A percentile compares a stretch with the other conserved stretches of the same genome.
Conservation (phyloP, 1,140 invertebrate species). For the Dreissena polymorpha region DNA sequence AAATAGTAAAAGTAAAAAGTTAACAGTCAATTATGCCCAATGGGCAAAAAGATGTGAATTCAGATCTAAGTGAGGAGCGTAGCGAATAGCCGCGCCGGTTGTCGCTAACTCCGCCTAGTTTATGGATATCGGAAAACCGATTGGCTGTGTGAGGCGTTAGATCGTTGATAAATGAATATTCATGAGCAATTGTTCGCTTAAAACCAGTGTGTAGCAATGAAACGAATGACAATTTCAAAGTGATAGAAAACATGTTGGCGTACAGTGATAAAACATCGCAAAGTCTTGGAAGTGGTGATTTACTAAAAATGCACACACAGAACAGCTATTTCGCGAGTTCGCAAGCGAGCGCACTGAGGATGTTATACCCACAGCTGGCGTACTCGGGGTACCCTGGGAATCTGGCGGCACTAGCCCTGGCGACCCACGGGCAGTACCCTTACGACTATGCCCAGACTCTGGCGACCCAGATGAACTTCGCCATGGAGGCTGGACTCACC, state of each 20-base stretch:
- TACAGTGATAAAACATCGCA: constrained; percentile 52
- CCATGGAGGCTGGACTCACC: constrained; percentile 44
- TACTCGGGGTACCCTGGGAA: constrained; percentile 49
- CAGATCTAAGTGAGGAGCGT: not conserved
- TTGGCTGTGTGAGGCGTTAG: not conserved
- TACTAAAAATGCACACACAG: constrained; percentile 29
- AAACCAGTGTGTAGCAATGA: constrained; percentile 45
- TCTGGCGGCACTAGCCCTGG: constrained; percentile 47
- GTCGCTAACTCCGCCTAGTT: constrained; percentile 8
- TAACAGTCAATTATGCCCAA: not conserved
- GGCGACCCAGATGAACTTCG: constrained; percentile 46
- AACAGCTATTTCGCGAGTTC: constrained; percentile 33
- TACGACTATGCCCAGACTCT: constrained; percentile 53
- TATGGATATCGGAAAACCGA: not conserved
- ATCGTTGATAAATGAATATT: constrained; percentile 50
- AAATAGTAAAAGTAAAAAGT: not conserved
- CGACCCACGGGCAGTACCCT: constrained; percentile 41
- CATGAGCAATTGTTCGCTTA: constrained; percentile 28
- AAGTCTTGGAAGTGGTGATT: constrained; percentile 35
- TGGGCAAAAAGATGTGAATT: too few species aligned
- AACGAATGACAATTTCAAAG: constrained; percentile 41
- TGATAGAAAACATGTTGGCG: constrained; percentile 47
- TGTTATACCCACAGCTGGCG: constrained; percentile 49
- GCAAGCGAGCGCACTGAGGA: constrained; percentile 45
- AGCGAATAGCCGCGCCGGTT: constrained; percentile 10